Evolutionary conservation across 2,113 vertebrate species (phyloP).

Genomic region (Uropsilus gracilis): DNA sequence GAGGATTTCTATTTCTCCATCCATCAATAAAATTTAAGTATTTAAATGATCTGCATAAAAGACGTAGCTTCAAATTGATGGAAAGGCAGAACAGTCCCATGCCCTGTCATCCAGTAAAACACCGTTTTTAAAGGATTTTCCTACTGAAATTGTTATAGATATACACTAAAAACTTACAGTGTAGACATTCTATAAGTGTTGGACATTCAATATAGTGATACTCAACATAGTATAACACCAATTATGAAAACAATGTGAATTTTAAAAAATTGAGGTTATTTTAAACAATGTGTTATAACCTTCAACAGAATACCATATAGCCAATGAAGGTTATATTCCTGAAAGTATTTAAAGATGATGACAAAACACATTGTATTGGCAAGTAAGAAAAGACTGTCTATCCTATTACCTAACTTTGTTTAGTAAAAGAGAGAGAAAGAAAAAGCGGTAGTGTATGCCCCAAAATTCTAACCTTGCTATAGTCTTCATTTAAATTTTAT

Average conservation of each 20-base stretch:
- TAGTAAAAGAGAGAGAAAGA: background rate
- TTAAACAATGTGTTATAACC: background rate
- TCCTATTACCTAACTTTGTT: slow-evolving; percentile 17
- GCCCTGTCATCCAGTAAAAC: background rate
- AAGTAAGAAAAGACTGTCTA: background rate
- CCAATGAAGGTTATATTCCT: background rate
- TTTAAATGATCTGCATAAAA: slow-evolving; percentile 9
- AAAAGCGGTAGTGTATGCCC: background rate
- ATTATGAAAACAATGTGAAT: background rate
- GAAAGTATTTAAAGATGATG: background rate
- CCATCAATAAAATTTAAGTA: slow-evolving; percentile 24
- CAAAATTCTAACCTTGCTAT: background rate
- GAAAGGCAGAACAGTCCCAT: background rate
- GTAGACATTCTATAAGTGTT: background rate
- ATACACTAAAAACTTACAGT: no score
- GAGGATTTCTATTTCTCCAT: background rate
- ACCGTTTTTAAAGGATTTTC: background rate
- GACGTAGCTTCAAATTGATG: background rate
- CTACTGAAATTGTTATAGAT: background rate
- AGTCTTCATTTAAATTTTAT: background rate
- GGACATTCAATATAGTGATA: background rate
- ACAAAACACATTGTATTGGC: background rate
- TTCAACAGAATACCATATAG: background rate
- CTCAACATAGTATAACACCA: background rate
- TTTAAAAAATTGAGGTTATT: background rate